phyloP scores from a whole-genome alignment of 2,888 invertebrate genomes.

The Amphimallon solstitiale region DNA sequence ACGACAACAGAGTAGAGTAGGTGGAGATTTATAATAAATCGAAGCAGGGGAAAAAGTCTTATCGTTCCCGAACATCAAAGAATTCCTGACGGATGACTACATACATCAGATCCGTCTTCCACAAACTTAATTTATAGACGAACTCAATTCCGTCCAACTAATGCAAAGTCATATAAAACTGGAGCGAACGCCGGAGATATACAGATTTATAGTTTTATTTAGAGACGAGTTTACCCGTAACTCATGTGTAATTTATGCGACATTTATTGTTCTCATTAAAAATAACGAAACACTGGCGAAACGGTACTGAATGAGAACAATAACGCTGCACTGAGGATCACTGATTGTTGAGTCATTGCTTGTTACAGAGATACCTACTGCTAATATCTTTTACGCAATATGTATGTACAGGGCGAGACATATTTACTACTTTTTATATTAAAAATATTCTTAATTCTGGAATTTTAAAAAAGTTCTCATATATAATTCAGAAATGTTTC shows the following conservation, averaged over 20 bases:
- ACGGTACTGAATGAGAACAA: conserved; percentile 11
- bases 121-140: conserved; percentile 50
- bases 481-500: no score
- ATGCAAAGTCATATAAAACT: conserved; percentile 42
- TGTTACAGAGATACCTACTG: no score
- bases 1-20: conserved; percentile 13
- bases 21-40: conserved; percentile 32
- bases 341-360: no score
- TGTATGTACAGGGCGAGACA: no score
- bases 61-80: conserved; percentile 29
- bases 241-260: conserved; percentile 31
- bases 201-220: conserved; percentile 32
- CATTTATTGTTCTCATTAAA: conserved; percentile 30
- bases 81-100: conserved; percentile 32
- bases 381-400: no score
- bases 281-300: conserved; percentile 27
- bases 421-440: no score
- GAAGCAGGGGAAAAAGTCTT: conserved; percentile 11
- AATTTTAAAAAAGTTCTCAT: no score
- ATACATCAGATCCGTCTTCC: conserved; percentile 47
- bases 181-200: conserved; percentile 24
- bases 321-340: background rate
- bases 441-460: no score
- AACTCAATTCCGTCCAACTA: conserved; percentile 43
- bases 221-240: conserved; percentile 26